These are phyloP conservation scores for Metacarcinus magister DNA, from an alignment of 2,888 invertebrate genomes.

Conservation along the genomic window DNA sequence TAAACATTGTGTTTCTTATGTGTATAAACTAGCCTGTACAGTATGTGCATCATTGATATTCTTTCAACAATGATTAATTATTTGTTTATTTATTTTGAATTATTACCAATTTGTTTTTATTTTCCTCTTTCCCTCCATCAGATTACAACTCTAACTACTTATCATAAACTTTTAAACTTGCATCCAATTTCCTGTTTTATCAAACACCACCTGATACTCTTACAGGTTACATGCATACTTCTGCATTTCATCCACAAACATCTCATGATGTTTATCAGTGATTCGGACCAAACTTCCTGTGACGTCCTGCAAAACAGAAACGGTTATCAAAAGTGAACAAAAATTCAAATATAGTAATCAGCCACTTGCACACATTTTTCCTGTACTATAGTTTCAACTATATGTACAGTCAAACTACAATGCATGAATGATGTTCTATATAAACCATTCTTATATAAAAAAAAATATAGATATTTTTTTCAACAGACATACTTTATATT, in stretches of 20 bases:
- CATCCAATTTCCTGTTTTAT: neutral
- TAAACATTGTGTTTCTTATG: neutral
- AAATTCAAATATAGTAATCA: neutral
- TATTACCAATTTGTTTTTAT: neutral
- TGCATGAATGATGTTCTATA: no score
- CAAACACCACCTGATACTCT: neutral
- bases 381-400: no score
- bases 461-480: no score
- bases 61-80: neutral
- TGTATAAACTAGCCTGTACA: neutral
- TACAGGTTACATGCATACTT: constrained; percentile 54
- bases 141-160: neutral
- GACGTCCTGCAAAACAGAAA: constrained; percentile 59
- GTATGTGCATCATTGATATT: neutral
- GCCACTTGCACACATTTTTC: neutral
- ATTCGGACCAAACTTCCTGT: constrained; percentile 53
- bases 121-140: neutral
- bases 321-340: neutral
- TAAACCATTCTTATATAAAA: no score
- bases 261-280: constrained; percentile 9
- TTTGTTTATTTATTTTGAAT: neutral
- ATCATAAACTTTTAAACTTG: neutral
- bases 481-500: no score
- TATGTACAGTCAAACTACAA: no score
- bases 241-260: constrained; percentile 29